phyloP scores from a whole-genome alignment of 2,113 vertebrate species.

The Camelus bactrianus region DNA sequence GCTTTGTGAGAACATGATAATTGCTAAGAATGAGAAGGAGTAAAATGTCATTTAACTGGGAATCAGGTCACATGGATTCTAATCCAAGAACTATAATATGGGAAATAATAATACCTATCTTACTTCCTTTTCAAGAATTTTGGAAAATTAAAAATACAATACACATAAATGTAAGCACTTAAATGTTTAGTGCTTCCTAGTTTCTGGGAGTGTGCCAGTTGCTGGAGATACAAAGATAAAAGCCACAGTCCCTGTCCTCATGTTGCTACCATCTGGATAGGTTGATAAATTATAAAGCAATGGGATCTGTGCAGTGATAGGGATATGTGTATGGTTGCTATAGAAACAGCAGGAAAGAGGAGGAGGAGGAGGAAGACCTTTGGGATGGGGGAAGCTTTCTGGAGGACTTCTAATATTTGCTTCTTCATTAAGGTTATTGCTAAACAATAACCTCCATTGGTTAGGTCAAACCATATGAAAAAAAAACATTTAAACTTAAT shows the following conservation, averaged over 20 bases:
- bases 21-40: neutral
- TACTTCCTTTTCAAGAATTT: neutral
- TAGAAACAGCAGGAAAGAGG: neutral
- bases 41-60: neutral
- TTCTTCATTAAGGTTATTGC: neutral
- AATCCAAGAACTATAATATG: neutral
- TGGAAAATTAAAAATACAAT: neutral
- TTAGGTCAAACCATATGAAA: neutral
- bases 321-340: neutral
- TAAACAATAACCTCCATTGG: neutral
- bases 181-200: neutral
- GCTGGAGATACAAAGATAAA: conserved; percentile 27
- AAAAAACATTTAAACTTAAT: neutral
- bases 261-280: conserved; percentile 3
- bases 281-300: conserved; percentile 15
- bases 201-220: neutral
- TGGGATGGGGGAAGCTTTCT: neutral
- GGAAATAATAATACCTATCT: neutral
- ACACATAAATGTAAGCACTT: neutral
- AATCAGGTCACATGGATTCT: neutral
- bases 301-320: neutral
- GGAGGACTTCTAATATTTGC: neutral
- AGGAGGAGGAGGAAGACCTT: neutral
- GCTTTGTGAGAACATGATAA: neutral
- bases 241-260: conserved; percentile 11